A percentile compares a stretch with the other conserved stretches of the same genome.
Evolutionary conservation across 2,888 invertebrate genomes (phyloP).

Genomic region (Dryadula phaetusa): DNA sequence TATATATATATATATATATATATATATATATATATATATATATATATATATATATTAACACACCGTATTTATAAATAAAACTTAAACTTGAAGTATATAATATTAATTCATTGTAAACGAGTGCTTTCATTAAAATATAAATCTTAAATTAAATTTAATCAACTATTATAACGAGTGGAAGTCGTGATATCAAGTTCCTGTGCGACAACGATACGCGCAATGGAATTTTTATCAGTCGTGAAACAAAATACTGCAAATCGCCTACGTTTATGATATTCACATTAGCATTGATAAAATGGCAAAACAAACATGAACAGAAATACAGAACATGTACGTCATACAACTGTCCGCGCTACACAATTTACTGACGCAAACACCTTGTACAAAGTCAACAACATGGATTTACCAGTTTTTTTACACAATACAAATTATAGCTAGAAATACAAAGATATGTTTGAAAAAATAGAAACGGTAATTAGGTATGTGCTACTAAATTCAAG

Average conservation of each 20-base stretch:
- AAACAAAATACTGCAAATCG: constrained; percentile 38
- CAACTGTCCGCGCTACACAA: constrained; percentile 16
- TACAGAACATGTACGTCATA: constrained; percentile 30
- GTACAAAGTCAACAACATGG: constrained; percentile 20
- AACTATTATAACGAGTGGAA: constrained; percentile 21
- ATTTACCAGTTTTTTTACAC: not conserved
- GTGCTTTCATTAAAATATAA: not conserved
- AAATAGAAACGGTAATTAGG: too few species aligned
- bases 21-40: too few species aligned
- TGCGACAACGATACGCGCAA: constrained; percentile 31
- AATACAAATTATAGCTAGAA: not conserved
- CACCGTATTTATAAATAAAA: too few species aligned
- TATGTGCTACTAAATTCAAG: too few species aligned
- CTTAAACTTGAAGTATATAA: not conserved
- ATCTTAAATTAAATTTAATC: not conserved
- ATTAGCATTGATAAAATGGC: constrained; percentile 22
- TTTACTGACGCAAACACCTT: constrained; percentile 33
- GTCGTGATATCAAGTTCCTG: constrained; percentile 39
- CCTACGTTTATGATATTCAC: constrained; percentile 28
- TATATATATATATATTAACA: too few species aligned
- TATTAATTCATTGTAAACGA: not conserved
- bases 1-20: too few species aligned
- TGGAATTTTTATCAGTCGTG: constrained; percentile 35
- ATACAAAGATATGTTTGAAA: not conserved
- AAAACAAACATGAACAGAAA: constrained; percentile 31